A percentile compares a stretch with the other conserved stretches of the same genome.
Conservation (phyloP, 1,140 invertebrate genomes). For the Nephotettix cincticeps region DNA sequence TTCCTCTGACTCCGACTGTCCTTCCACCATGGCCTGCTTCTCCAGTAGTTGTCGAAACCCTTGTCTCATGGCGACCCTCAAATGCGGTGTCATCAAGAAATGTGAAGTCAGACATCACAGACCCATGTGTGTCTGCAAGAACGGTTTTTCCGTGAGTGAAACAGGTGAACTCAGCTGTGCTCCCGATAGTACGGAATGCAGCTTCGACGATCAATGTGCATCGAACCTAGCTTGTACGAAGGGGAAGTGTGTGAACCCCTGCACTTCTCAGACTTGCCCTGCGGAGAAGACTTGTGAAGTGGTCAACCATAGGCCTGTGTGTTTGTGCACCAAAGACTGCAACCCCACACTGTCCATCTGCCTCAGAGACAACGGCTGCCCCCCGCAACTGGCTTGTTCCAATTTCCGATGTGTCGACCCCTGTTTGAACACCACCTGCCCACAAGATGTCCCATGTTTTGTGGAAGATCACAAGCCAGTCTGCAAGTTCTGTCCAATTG, state of each 20-base stretch:
- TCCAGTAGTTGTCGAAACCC: slow-evolving; percentile 76
- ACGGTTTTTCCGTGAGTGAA: slow-evolving; percentile 83
- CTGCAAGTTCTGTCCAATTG: slow-evolving; percentile 91
- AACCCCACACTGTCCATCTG: slow-evolving; percentile 83
- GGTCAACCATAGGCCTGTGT: slow-evolving; percentile 79
- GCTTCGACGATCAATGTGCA: slow-evolving; percentile 78
- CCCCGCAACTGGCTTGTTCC: slow-evolving; percentile 76
- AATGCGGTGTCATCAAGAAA: slow-evolving; percentile 76
- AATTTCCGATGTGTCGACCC: slow-evolving; percentile 90
- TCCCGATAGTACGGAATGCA: slow-evolving; percentile 74
- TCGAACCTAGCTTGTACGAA: slow-evolving; percentile 80
- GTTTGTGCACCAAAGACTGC: slow-evolving; percentile 84
- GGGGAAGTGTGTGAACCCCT: slow-evolving; percentile 82
- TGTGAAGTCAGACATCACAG: slow-evolving; percentile 84
- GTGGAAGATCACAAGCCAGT: slow-evolving; percentile 90
- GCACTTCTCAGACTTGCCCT: slow-evolving; percentile 66
- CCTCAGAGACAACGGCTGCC: slow-evolving; percentile 83
- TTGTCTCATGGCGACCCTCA: slow-evolving; percentile 58
- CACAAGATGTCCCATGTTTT: slow-evolving; percentile 79
- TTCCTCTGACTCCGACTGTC: slow-evolving; percentile 65
- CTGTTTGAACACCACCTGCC: slow-evolving; percentile 75
- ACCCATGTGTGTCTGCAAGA: slow-evolving; percentile 84
- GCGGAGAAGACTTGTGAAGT: slow-evolving; percentile 81
- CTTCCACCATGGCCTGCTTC: slow-evolving; percentile 71
- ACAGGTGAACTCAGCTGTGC: slow-evolving; percentile 80